Percentiles rank a stretch among this genome's conserved stretches.
phyloP scores from a whole-genome alignment of 2,797 vertebrate genomes.

The Pangasius djambal region DNA sequence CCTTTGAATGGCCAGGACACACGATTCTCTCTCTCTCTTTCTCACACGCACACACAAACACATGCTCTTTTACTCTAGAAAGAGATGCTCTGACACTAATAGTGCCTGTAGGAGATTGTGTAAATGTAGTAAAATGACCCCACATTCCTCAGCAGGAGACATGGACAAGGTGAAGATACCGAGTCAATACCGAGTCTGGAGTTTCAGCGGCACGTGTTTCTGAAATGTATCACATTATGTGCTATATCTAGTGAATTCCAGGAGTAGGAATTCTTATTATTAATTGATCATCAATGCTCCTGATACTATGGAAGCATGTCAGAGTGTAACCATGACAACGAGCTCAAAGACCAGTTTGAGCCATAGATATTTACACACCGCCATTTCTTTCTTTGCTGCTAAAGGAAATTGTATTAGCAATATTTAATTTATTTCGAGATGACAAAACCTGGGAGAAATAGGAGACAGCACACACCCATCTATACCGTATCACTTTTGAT shows the following conservation, averaged over 20 bases:
- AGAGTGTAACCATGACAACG: slow-evolving; percentile 10
- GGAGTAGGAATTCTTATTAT: background rate
- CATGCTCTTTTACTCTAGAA: background rate
- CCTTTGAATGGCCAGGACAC: slow-evolving; percentile 54
- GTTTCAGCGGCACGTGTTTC: background rate
- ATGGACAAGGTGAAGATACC: too few relatives aligned
- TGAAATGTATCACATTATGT: background rate
- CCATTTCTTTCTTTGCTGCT: background rate
- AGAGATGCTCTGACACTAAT: background rate
- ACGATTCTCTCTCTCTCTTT: background rate
- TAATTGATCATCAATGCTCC: slow-evolving; percentile 7
- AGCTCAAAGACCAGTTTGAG: background rate
- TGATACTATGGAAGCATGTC: background rate
- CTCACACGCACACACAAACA: background rate
- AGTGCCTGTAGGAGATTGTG: slow-evolving; percentile 39
- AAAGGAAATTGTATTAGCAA: background rate
- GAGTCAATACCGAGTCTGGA: background rate
- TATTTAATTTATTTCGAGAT: background rate
- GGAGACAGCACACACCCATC: background rate
- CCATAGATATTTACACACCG: background rate
- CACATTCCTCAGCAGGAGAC: background rate
- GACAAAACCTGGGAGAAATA: background rate
- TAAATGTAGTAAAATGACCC: slow-evolving; percentile 1
- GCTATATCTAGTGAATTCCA: background rate
- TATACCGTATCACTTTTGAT: too few relatives aligned